phyloP scores from a whole-genome alignment of 2,888 invertebrate genomes.

The Athalia circularis region DNA sequence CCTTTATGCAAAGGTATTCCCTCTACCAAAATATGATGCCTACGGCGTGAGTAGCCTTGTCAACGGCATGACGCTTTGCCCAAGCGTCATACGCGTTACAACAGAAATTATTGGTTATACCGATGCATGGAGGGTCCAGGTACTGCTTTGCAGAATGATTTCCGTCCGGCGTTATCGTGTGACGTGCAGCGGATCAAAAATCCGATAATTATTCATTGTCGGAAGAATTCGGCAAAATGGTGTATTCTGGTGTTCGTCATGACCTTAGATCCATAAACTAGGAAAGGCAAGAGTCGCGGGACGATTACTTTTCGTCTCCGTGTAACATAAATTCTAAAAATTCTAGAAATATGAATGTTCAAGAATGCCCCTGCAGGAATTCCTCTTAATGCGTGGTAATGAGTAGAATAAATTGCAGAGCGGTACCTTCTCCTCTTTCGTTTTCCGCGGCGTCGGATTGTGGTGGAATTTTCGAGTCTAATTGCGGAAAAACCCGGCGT shows the following conservation, averaged over 20 bases:
- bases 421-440: constrained; percentile 38
- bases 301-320: constrained; percentile 55
- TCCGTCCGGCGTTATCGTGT: no score
- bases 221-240: no score
- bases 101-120: no score
- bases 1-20: background rate
- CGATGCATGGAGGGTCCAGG: no score
- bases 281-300: constrained; percentile 39
- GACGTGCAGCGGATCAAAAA: no score
- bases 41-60: no score
- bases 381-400: constrained; percentile 56
- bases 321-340: constrained; percentile 5
- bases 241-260: no score
- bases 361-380: constrained; percentile 19
- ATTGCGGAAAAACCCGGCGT: constrained; percentile 52
- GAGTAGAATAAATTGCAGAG: constrained; percentile 54
- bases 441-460: constrained; percentile 43
- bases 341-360: constrained; percentile 11
- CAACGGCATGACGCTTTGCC: no score
- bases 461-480: constrained; percentile 47
- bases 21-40: no score
- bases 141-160: no score
- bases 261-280: background rate
- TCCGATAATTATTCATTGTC: no score
- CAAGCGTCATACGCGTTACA: background rate